phyloP scores from a whole-genome alignment of 2,113 vertebrate species.

The Lasiurus cinereus region DNA sequence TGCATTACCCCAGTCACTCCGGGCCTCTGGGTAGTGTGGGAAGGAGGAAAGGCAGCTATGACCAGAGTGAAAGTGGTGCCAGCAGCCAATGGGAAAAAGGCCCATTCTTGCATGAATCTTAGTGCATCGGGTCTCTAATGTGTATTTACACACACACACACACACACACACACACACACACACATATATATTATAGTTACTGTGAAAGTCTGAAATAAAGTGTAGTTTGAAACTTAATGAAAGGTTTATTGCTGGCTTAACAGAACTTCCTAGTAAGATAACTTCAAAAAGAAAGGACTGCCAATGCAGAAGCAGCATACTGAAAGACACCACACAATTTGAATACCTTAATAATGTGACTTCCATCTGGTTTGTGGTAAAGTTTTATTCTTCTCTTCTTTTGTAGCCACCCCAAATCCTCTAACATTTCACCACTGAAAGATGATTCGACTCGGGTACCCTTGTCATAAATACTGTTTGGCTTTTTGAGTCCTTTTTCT shows the following conservation, averaged over 20 bases:
- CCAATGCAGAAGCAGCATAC: neutral
- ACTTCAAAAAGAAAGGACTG: conserved; percentile 25
- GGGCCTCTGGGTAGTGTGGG: too few species aligned
- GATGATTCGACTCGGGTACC: conserved; percentile 86
- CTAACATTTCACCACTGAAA: conserved; percentile 89
- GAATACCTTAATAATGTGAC: conserved; percentile 90
- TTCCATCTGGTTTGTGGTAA: conserved; percentile 88
- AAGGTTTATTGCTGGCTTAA: neutral
- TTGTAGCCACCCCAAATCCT: conserved; percentile 96
- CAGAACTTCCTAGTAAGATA: neutral
- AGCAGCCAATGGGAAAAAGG: too few species aligned
- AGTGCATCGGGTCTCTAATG: too few species aligned
- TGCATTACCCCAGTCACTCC: too few species aligned
- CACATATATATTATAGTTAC: neutral
- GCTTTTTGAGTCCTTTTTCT: conserved; percentile 72
- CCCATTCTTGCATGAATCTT: too few species aligned
- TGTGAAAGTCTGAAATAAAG: conserved; percentile 1
- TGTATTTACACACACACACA: too few species aligned
- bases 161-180: too few species aligned
- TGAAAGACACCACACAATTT: neutral
- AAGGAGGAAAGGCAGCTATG: too few species aligned
- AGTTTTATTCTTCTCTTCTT: conserved; percentile 95
- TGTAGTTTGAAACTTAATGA: conserved; percentile 3
- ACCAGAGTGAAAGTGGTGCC: too few species aligned
- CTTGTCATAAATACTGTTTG: conserved; percentile 73